Evolutionary conservation across 1,140 invertebrate species (phyloP), one percentile per base, ranked within the genome.

Genomic region (Rhopalosiphum padi): DNA sequence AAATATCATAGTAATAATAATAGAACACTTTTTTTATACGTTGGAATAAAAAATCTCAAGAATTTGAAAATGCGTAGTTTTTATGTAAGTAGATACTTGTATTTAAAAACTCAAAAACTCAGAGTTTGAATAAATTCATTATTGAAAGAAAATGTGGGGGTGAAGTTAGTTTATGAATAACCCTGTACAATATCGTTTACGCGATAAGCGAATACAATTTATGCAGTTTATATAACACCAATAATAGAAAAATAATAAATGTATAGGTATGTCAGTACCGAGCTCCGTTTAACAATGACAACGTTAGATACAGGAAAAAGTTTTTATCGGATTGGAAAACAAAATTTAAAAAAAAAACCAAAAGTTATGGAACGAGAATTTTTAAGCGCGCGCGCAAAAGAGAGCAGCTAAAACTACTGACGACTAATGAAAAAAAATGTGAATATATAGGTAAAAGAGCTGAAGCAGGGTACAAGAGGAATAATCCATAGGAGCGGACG

Each of bases 381-480:
- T 30, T 43, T 11, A 30, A 87, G 30, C 11, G 25, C 11, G 41
- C 41, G 11, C 23, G 6, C 15, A 43, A 2, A n/a, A 30, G 85
- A 86, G 4, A 46, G 30, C 15, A 15, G 23, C 60, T 77, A 87
- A 30, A 43, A 87, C 2, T 3, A 30, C 21, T 46, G n/a, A 11
- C 41, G 43, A 87, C 85, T n/a, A 87, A 87, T 87, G 85, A 87
- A 87, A 87, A 87, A 87, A 41, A 15, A 43, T 30, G 85, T 0
- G 43, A 25, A 43, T 46, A 85, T 15, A 1, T 41, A 43, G 9
- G 23, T 48, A 87, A 87, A 87, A 43, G 30, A 43, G 43, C n/a
- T 77, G 85, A 48, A 30, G 25, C 37, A 43, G 25, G 22, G 85
- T 9, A 30, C 43, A 6, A 87, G 15, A n/a, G 43, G 30, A 43